Evolutionary conservation across 1,140 invertebrate genomes (phyloP), one percentile per base, ranked within the genome.

Genomic region (Brachionus rotundiformis): DNA sequence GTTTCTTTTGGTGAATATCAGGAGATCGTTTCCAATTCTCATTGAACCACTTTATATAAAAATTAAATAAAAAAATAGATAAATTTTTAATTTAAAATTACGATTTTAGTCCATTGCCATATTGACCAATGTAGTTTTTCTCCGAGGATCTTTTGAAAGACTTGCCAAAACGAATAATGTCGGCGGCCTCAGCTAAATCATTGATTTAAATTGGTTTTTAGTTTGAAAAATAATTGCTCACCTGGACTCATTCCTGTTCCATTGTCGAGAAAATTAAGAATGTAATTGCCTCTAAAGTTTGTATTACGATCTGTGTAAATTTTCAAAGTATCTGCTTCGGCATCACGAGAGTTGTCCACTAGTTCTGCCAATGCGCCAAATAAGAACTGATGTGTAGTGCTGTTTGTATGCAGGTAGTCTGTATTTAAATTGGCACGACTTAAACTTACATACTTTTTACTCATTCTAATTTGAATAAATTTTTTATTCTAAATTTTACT

Each of bases 31-130:
- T 5, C 87, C 87, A 16, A 89, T 87, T 44, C 88, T 85, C 88
- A 89, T 89, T 6, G 88, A 89, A 49, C 88, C 88, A 31, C 87
- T 79, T 25, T 5, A 54, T 36, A 29, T 16, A 33, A 59, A 49
- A 59, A n/a, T 59, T 39, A 16, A 39, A 31, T 59, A 59, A 25
- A 59, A 41, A 1, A 0, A 19, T 11, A 33, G 31, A 27, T 8
- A 10, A 19, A 59, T 33, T 7, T 4, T 27, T 6, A 2, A 8
- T 47, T 6, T 41, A n/a, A 65, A 87, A 86, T 86, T 86, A 89
- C 87, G 88, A 88, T 86, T 89, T 89, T 11, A 89, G 83, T 73
- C 88, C 88, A 83, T 89, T 89, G 76, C 88, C 88, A 83, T 89
- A 89, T 87, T 87, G 88, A 27, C 88, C 88, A 83, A 88, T 88